Base-by-base conservation (phyloP, 2,113 vertebrate genomes). In the Ceyx margarethae region DNA sequence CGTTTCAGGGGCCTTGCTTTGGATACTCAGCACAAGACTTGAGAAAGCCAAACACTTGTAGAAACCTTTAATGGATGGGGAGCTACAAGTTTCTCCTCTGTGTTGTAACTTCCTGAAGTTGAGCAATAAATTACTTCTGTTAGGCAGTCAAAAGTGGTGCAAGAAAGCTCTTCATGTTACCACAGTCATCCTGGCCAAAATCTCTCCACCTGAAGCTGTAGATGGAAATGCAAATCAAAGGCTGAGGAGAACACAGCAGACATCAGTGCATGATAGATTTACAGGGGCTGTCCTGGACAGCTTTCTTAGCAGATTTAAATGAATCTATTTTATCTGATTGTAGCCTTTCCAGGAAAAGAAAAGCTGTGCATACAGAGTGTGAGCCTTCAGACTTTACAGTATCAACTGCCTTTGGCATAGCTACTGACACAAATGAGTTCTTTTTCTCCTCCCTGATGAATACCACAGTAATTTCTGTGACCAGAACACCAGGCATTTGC, bases 281-380 rank as follows among this genome's bases (percentile, higher is more conserved):
- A 95, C 83, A 93, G 23, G 64, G 68, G 77, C 84, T 91, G 75
- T 57, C 89, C 95, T 95, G 93, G 92, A 95, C 60, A 66, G 57
- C 20, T 94, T 87, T 79, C 87, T 80, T 19, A 37, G 67, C 58
- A 75, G 83, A 72, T 96, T 93, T 93, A 91, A 91, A 76, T 81
- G 93, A 90, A 76, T 91, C 71, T 91, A 75, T 81, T 96, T 95
- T 96, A 96, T 96, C 96, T 96, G 95, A 97, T 96, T 95, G 96
- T 96, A 93, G 83, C 46, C 53, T 91, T 81, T 96, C 96, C 96
- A 97, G 93, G 80, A 95, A 96, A 96, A 94, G 78, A 85, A 91
- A 96, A 88, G 21, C 89, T 79, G 62, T 76, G 87, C 60, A 87
- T 92, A 81, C 33, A 89, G 83, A 61, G 43, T 92, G 72, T 81